Percentiles rank a stretch among this genome's conserved stretches.
Conservation (phyloP, 2,888 invertebrate species). For the Cheilosia vernalis region DNA sequence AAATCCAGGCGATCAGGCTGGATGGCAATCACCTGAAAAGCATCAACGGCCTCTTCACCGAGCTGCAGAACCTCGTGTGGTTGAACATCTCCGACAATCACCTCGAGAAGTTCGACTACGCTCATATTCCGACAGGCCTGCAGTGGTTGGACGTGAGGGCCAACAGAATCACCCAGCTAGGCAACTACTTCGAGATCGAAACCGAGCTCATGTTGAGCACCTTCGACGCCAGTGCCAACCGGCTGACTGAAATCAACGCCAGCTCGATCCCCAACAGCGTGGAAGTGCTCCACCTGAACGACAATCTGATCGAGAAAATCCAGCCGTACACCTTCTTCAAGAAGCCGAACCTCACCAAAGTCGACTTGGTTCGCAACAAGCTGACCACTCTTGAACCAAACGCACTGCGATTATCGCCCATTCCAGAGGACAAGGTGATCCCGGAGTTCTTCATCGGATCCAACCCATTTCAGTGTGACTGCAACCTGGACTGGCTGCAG, state of each 20-base stretch:
- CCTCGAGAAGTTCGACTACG: slow-evolving; percentile 95
- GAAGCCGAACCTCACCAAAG: slow-evolving; percentile 94
- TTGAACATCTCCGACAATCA: slow-evolving; percentile 96
- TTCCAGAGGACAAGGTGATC: slow-evolving; percentile 89
- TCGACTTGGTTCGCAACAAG: slow-evolving; percentile 96
- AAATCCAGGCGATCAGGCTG: slow-evolving; percentile 93
- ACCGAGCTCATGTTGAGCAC: slow-evolving; percentile 90
- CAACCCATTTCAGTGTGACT: slow-evolving; percentile 97
- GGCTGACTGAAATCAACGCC: slow-evolving; percentile 90
- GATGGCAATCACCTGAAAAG: slow-evolving; percentile 93
- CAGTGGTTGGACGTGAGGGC: slow-evolving; percentile 96
- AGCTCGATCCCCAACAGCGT: slow-evolving; percentile 92
- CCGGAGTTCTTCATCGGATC: slow-evolving; percentile 96
- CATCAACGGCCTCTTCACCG: slow-evolving; percentile 92
- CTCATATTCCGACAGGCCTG: slow-evolving; percentile 91
- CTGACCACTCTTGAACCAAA: slow-evolving; percentile 95
- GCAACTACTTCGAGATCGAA: slow-evolving; percentile 89
- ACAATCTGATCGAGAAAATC: slow-evolving; percentile 93
- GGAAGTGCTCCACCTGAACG: slow-evolving; percentile 93
- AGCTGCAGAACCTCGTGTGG: slow-evolving; percentile 93
- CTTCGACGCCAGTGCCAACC: slow-evolving; percentile 94
- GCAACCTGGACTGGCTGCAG: slow-evolving; percentile 97
- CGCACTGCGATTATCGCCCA: slow-evolving; percentile 92
- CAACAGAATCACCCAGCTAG: slow-evolving; percentile 92
- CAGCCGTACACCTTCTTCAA: slow-evolving; percentile 95